A percentile compares a stretch with the other conserved stretches of the same genome.
Evolutionary conservation across 2,797 vertebrate species (phyloP).

Genomic region (Gephyroberyx darwinii): DNA sequence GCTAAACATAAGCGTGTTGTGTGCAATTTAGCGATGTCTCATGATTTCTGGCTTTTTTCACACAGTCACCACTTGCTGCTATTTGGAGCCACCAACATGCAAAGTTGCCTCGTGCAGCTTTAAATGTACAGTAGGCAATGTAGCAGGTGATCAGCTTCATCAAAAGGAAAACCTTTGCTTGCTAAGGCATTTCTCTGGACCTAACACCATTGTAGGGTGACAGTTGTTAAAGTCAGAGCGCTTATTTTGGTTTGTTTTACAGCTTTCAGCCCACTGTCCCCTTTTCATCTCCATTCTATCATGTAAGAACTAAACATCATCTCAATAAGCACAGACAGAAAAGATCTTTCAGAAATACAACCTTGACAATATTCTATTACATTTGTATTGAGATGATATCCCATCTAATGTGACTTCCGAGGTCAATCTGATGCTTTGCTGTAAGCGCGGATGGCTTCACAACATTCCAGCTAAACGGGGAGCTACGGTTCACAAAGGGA

Average conservation of each 20-base stretch:
- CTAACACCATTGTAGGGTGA: slow-evolving; percentile 24
- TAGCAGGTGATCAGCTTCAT: slow-evolving; percentile 14
- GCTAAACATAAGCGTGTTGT: too few species aligned
- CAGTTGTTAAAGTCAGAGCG: slow-evolving; percentile 24
- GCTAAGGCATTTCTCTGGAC: slow-evolving; percentile 44
- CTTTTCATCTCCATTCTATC: slow-evolving; percentile 9
- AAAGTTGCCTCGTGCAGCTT: slow-evolving; percentile 24
- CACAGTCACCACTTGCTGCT: not conserved
- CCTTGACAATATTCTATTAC: slow-evolving; percentile 15
- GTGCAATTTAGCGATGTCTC: too few species aligned
- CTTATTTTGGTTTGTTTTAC: slow-evolving; percentile 30
- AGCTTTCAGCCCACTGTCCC: slow-evolving; percentile 24
- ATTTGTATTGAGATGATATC: slow-evolving; percentile 16
- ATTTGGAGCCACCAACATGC: slow-evolving; percentile 1
- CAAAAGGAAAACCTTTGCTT: slow-evolving; percentile 5
- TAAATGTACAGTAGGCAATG: slow-evolving; percentile 7
- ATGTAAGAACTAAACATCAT: slow-evolving; percentile 5
- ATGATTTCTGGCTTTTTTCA: not conserved
- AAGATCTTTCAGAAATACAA: slow-evolving; percentile 22
- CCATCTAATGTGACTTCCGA: slow-evolving; percentile 13
- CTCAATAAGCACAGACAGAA: slow-evolving; percentile 53
- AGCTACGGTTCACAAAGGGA: slow-evolving; percentile 15
- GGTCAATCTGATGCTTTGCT: not conserved
- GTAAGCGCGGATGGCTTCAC: slow-evolving; percentile 1
- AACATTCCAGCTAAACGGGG: not conserved